Evolutionary conservation across 2,113 vertebrate species (phyloP), one percentile per base, ranked within the genome.

Genomic region (Urocynchramus pylzowi): DNA sequence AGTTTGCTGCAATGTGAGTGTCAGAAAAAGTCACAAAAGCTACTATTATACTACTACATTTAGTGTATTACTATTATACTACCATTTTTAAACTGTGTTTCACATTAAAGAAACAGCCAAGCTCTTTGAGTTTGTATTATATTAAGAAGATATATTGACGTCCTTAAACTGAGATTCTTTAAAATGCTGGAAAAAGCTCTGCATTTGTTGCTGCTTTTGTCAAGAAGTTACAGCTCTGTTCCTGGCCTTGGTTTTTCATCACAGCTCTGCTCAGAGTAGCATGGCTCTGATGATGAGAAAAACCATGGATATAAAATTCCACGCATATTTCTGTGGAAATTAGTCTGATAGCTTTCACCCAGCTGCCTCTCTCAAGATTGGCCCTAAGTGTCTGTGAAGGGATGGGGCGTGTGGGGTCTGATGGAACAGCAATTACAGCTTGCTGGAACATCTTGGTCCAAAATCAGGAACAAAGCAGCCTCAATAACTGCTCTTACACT

Each of bases 381-480:
- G 9, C 44, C 21, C 2, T 90, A 17, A 50, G 18, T 45, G 22
- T 37, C 57, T 69, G 10, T 68, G 59, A 76, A 56, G 37, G 39
- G 6, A 20, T 23, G 37, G 17, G 13, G 6, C 2, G 0, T 16
- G 5, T 6, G 28, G 21, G 8, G 3, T 41, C 30, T 84, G 53
- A 39, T 68, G 28, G 64, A 84, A 59, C 37, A 68, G 52, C 27
- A 64, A 1, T 47, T 70, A 23, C 1, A 68, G 28, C 52, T 76
- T 60, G 12, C 2, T 54, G 21, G 30, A 73, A 47, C 3, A 13
- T 47, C 31, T 41, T 86, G 20, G 45, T 64, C 27, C 45, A n/a
- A 61, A 86, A 57, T 56, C 7, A 17, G 45, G 63, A 75, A 9
- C 15, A 26, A 47, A 88, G 33, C 19, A 60, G n/a, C 41, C 23